These are phyloP conservation scores for Venustoraphidia nigricollis DNA, from an alignment of 2,888 invertebrate species.

Conservation along the genomic window DNA sequence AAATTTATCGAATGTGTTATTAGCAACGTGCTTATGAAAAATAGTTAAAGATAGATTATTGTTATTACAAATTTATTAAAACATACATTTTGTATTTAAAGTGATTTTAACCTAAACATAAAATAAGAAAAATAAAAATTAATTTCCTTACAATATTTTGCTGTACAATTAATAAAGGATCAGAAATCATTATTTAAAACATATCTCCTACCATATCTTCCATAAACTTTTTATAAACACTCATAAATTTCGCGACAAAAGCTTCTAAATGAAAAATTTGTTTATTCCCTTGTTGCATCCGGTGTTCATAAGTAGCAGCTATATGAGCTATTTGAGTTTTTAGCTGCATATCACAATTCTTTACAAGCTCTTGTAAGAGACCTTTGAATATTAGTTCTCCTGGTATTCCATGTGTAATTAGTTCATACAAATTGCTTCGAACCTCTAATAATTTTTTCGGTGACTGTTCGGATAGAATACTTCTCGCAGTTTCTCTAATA, in stretches of 20 bases:
- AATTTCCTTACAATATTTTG: constrained; percentile 1
- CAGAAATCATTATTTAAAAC: constrained; percentile 21
- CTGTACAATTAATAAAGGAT: not conserved
- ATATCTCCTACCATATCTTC: constrained; percentile 50
- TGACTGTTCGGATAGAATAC: constrained; percentile 76
- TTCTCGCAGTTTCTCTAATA: constrained; percentile 70
- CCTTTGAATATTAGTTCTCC: constrained; percentile 82
- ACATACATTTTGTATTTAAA: too few species aligned
- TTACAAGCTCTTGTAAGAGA: constrained; percentile 66
- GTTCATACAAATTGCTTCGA: constrained; percentile 78
- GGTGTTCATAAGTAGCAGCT: constrained; percentile 85
- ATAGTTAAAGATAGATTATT: too few species aligned
- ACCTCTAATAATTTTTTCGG: constrained; percentile 73
- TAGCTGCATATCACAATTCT: constrained; percentile 79
- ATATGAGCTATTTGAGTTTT: constrained; percentile 71
- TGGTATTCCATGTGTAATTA: constrained; percentile 88
- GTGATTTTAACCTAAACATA: not conserved
- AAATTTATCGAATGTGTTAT: too few species aligned
- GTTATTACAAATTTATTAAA: too few species aligned
- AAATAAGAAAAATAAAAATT: not conserved
- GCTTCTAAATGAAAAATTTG: constrained; percentile 94
- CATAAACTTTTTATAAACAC: constrained; percentile 76
- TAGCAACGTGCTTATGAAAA: too few species aligned
- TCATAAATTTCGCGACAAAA: constrained; percentile 94
- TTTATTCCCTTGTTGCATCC: constrained; percentile 84